Conservation (phyloP, 2,888 invertebrate species). For the Ditula angustiorana region DNA sequence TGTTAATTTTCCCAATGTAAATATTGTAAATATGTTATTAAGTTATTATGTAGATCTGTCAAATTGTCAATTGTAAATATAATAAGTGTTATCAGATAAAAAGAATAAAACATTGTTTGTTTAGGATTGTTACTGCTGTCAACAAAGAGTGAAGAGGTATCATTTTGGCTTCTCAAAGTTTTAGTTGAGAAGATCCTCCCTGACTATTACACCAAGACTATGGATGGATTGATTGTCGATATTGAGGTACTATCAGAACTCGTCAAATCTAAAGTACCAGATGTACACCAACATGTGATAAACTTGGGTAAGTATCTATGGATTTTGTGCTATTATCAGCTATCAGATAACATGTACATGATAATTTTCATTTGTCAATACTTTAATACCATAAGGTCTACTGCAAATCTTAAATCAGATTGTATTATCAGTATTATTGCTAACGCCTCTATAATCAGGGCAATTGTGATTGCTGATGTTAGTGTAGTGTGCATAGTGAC, state of each 20-base stretch:
- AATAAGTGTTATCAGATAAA: too few species aligned
- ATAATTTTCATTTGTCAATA: constrained; percentile 27
- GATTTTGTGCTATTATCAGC: constrained; percentile 29
- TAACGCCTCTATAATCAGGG: background rate
- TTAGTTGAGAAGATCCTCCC: constrained; percentile 94
- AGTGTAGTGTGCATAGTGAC: constrained; percentile 15
- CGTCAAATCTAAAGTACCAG: constrained; percentile 92
- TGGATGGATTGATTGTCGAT: constrained; percentile 95
- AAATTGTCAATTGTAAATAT: too few species aligned
- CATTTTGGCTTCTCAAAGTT: constrained; percentile 97
- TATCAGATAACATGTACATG: constrained; percentile 16
- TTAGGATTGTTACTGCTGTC: constrained; percentile 92
- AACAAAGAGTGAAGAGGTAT: constrained; percentile 95
- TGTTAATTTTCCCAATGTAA: too few species aligned
- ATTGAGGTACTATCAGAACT: constrained; percentile 95
- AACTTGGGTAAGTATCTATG: constrained; percentile 84
- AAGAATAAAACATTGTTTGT: constrained; percentile 25
- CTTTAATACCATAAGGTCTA: constrained; percentile 7
- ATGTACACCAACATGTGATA: constrained; percentile 92
- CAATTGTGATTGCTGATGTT: constrained; percentile 26
- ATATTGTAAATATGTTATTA: too few species aligned
- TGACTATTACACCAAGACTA: constrained; percentile 95
- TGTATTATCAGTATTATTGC: constrained; percentile 10
- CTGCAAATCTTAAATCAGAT: constrained; percentile 14
- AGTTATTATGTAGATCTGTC: too few species aligned